Evolutionary conservation across 2,113 vertebrate genomes (phyloP).

Genomic region (Sorex fumeus): DNA sequence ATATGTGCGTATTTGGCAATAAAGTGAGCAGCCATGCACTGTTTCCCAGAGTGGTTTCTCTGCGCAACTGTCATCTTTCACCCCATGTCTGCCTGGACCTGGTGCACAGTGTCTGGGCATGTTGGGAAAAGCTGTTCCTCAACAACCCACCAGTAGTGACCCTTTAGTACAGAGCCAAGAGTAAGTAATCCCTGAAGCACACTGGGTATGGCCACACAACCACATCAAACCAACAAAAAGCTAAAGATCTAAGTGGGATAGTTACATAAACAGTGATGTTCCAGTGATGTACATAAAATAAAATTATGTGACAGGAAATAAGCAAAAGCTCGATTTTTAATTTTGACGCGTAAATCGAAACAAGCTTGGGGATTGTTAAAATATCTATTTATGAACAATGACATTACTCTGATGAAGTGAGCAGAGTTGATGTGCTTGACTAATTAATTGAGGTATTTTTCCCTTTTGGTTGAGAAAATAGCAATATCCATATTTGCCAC

Average conservation of each 20-base stretch:
- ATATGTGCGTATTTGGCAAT: no score
- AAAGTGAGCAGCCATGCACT: no score
- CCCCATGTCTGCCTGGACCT: no score
- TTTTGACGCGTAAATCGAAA: constrained; percentile 21
- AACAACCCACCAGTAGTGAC: no score
- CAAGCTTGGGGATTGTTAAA: background rate
- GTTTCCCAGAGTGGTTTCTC: no score
- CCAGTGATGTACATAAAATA: constrained; percentile 3
- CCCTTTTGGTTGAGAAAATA: constrained; percentile 13
- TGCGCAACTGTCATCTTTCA: no score
- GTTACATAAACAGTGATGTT: background rate
- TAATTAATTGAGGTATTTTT: background rate
- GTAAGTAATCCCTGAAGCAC: no score
- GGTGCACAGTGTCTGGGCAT: no score
- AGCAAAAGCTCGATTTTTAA: constrained; percentile 16
- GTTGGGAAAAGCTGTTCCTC: no score
- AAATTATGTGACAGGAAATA: constrained; percentile 38
- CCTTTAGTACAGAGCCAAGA: no score
- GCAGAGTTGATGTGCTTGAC: background rate
- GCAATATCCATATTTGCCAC: background rate
- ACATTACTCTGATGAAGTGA: background rate
- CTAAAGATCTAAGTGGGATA: background rate
- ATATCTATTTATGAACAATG: background rate
- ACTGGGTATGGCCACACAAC: no score
- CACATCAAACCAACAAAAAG: background rate